Evolutionary conservation across 2,888 invertebrate genomes (phyloP).

Genomic region (Lutraria lutraria): DNA sequence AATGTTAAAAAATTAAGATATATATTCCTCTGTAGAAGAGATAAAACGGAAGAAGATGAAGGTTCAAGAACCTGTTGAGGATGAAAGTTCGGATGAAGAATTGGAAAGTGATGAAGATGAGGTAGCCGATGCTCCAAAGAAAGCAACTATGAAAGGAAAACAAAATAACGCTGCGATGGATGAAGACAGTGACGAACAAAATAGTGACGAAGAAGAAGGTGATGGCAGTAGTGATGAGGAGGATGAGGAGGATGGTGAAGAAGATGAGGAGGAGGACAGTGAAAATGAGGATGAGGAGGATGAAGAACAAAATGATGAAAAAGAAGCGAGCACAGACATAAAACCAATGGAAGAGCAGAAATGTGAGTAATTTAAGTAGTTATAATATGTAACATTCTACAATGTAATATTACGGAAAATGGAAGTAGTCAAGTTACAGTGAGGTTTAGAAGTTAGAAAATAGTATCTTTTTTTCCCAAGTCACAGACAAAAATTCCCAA

Average conservation of each 20-base stretch:
- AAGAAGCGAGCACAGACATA: constrained; percentile 48
- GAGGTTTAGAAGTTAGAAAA: too few species aligned
- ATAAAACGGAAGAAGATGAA: constrained; percentile 33
- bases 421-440: too few species aligned
- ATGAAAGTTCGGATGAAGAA: not conserved
- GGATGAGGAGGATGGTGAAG: constrained; percentile 28
- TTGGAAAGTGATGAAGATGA: constrained; percentile 41
- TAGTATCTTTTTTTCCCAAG: too few species aligned
- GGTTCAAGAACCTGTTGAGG: not conserved
- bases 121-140: not conserved
- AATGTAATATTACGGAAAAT: too few species aligned
- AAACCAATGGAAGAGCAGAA: constrained; percentile 49
- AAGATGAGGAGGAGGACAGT: constrained; percentile 23
- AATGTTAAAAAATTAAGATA: not conserved
- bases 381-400: too few species aligned
- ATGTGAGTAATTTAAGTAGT: constrained; percentile 32
- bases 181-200: constrained; percentile 46
- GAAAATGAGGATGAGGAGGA: constrained; percentile 1
- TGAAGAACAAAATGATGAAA: constrained; percentile 6
- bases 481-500: too few species aligned
- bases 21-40: not conserved
- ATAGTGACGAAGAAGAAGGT: constrained; percentile 33
- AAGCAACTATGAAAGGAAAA: not conserved
- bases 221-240: constrained; percentile 33
- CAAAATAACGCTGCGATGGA: not conserved